A percentile compares a stretch with the other conserved stretches of the same genome.
Evolutionary conservation across 2,888 invertebrate genomes (phyloP).

Genomic region (Helleia helle): DNA sequence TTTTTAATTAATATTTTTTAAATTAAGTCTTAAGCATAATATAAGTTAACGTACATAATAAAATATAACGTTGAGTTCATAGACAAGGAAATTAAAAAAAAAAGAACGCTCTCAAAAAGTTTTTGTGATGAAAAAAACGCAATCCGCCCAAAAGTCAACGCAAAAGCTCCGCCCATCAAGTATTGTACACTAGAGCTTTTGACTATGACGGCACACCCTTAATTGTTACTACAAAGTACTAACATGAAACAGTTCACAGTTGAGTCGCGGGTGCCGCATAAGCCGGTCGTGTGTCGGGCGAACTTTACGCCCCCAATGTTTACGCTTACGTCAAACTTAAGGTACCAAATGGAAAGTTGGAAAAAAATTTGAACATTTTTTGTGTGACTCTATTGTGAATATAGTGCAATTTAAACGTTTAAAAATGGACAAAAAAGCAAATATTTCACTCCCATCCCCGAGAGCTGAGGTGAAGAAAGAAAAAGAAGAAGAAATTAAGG

Average conservation of each 20-base stretch:
- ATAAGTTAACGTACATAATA: too few relatives aligned
- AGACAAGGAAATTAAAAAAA: too few relatives aligned
- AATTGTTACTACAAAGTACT: background rate
- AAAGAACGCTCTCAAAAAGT: too few relatives aligned
- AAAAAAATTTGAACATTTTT: slow-evolving; percentile 20
- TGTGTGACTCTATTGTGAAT: slow-evolving; percentile 20
- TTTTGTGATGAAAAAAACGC: background rate
- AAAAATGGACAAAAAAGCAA: slow-evolving; percentile 74
- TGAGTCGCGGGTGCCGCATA: slow-evolving; percentile 40
- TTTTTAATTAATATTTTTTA: too few relatives aligned
- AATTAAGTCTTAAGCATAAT: too few relatives aligned
- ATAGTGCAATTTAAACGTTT: slow-evolving; percentile 16
- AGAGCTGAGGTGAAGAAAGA: slow-evolving; percentile 78
- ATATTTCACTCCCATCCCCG: slow-evolving; percentile 49
- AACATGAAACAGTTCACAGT: slow-evolving; percentile 21
- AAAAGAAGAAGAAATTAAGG: slow-evolving; percentile 85
- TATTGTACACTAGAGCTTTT: slow-evolving; percentile 33
- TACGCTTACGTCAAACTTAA: slow-evolving; percentile 47
- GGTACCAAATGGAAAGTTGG: slow-evolving; percentile 27
- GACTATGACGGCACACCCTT: slow-evolving; percentile 10
- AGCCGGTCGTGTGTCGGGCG: slow-evolving; percentile 20
- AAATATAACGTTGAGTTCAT: too few relatives aligned
- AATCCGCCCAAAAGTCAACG: slow-evolving; percentile 26
- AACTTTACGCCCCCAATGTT: slow-evolving; percentile 39
- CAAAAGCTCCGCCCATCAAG: slow-evolving; percentile 47